Conservation (phyloP, 2,888 invertebrate species). For the Heteromyza rotundicornis region DNA sequence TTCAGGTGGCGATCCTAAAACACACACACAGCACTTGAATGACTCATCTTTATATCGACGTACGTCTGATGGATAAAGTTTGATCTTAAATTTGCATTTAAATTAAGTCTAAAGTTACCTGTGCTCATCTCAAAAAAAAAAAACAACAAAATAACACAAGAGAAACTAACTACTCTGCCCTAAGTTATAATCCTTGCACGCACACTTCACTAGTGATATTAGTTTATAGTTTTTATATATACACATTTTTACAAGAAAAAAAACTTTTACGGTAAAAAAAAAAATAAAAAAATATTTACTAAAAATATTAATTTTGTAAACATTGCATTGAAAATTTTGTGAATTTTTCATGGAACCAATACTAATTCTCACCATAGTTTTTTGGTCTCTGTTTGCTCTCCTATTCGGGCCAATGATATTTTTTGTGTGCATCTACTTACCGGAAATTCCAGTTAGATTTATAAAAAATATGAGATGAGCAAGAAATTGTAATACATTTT, state of each 20-base stretch:
- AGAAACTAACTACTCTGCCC: slow-evolving; percentile 21
- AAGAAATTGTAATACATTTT: slow-evolving; percentile 10
- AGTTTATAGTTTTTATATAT: slow-evolving; percentile 37
- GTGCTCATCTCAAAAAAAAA: slow-evolving; percentile 14
- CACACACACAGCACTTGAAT: no score
- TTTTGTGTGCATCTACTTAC: slow-evolving; percentile 68
- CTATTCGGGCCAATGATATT: slow-evolving; percentile 74
- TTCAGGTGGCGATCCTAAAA: slow-evolving; percentile 47
- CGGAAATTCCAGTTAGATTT: slow-evolving; percentile 73
- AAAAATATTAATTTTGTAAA: background rate
- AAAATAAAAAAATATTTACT: background rate
- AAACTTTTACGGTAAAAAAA: background rate
- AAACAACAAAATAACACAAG: background rate
- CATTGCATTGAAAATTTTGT: slow-evolving; percentile 14
- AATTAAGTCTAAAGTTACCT: slow-evolving; percentile 37
- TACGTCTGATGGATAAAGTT: background rate
- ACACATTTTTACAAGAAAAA: background rate
- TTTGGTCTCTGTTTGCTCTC: slow-evolving; percentile 70
- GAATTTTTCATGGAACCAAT: slow-evolving; percentile 45
- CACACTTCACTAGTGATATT: slow-evolving; percentile 50
- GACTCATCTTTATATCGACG: no score
- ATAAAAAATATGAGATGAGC: slow-evolving; percentile 65
- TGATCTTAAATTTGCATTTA: background rate
- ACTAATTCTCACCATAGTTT: slow-evolving; percentile 57
- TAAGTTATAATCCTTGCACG: slow-evolving; percentile 37